Evolutionary conservation across 1,140 invertebrate genomes (phyloP).

Genomic region (Drepana arcuata): DNA sequence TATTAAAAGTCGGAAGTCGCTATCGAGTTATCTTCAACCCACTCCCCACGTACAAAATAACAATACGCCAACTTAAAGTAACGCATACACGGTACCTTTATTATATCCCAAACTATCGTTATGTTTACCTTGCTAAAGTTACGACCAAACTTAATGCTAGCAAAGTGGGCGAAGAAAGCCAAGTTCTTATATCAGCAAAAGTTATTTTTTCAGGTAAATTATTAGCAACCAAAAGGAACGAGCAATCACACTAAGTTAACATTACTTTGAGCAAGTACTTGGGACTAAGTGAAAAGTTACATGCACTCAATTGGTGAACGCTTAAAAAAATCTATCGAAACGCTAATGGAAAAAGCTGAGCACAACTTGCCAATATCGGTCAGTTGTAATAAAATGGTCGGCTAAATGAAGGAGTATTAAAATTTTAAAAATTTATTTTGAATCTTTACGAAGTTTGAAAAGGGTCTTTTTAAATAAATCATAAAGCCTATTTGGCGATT

Average conservation of each 20-base stretch:
- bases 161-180: no score
- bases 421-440: constrained; percentile 46
- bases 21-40: constrained; percentile 26
- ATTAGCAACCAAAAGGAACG: constrained; percentile 15
- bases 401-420: constrained; percentile 43
- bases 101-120: no score
- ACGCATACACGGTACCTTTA: no score
- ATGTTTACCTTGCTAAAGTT: no score
- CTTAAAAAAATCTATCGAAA: constrained; percentile 28
- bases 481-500: constrained; percentile 24
- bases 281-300: constrained; percentile 38
- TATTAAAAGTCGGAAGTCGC: constrained; percentile 19
- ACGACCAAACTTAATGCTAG: no score
- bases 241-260: constrained; percentile 29
- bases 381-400: constrained; percentile 31
- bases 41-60: no score
- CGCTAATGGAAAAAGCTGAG: constrained; percentile 24
- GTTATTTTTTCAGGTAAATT: constrained; percentile 10
- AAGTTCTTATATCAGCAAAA: no score
- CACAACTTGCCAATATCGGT: constrained; percentile 41
- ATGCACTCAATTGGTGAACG: constrained; percentile 29
- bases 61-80: no score
- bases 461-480: constrained; percentile 39
- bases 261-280: constrained; percentile 24
- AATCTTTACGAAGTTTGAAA: constrained; percentile 35